Evolutionary conservation across 2,797 vertebrate genomes (phyloP), one percentile per base, ranked within the genome.

Genomic region (Epinephelus awoara): DNA sequence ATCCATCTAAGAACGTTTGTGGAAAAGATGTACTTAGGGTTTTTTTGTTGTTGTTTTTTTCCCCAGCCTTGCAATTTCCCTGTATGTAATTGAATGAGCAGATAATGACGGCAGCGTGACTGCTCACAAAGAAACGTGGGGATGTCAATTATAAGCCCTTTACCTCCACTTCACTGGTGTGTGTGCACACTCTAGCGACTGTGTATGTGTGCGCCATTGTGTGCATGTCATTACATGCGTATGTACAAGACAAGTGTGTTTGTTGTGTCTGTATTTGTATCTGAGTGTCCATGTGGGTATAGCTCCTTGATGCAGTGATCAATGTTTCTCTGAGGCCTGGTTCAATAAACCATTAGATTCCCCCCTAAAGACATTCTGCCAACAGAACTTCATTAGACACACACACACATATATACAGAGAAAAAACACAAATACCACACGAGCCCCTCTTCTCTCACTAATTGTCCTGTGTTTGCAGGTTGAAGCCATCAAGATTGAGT

Each of bases 321-420:
- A 91, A 93, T 93, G 84, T 81, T 87, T 88, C 87, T 88, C 88
- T 80, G 76, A 87, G 79, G 79, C 57, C 57, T 40, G 54, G 91
- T 82, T 92, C 91, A 92, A 91, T 94, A 93, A 91, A 91, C 84
- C 90, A 84, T 91, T 91, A 88, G 77, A 90, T 84, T 87, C 58
- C 58, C 71, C 83, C 80, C 77, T 84, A 77, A 91, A 92, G 89
- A 92, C 89, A 90, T 88, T 75, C 87, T 90, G 81, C 90, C 89
- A 90, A 86, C 87, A 89, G 85, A 91, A 87, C 85, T 90, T 92
- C 88, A 92, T 90, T 85, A 91, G 72, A 88, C 65, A 27, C 77
- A 82, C 69, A 40, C 75, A 71, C 51, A 46, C 25, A 52, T 42
- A 81, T 49, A 77, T 46, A 78, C 52, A 89, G 69, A 78, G 42